phyloP scores from a whole-genome alignment of 2,888 invertebrate species.

The Andricus curvator region DNA sequence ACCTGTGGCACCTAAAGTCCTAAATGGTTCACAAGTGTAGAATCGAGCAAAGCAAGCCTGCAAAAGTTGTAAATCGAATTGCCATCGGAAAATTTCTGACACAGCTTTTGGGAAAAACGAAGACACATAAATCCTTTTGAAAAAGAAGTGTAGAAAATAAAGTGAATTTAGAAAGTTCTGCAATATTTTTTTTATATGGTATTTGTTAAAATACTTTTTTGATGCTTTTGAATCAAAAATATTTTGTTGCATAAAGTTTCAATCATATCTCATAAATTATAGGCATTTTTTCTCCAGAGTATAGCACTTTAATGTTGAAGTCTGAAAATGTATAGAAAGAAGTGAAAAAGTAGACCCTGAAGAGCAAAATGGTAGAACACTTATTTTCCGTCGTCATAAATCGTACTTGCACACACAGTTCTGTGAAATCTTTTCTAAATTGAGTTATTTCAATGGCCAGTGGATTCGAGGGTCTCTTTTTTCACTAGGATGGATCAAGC shows the following conservation, averaged over 20 bases:
- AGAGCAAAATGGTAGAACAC: constrained; percentile 8
- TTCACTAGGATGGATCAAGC: constrained; percentile 6
- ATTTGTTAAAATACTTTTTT: neutral
- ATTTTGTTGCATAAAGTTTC: too few species aligned
- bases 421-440: constrained; percentile 9
- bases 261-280: too few species aligned
- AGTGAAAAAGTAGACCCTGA: neutral
- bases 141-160: neutral
- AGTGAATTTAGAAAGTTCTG: neutral
- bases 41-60: neutral
- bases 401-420: neutral
- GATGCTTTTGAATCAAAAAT: too few species aligned
- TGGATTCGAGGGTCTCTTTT: constrained; percentile 9
- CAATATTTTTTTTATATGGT: neutral
- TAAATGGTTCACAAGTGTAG: constrained; percentile 18
- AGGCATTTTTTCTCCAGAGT: neutral
- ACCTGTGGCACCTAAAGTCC: constrained; percentile 24
- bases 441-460: constrained; percentile 12
- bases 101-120: neutral
- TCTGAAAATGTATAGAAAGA: neutral
- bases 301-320: neutral
- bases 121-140: neutral
- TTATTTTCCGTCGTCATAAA: constrained; percentile 25
- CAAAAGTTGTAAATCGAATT: constrained; percentile 6
- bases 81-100: neutral